phyloP scores from a whole-genome alignment of 2,888 invertebrate genomes.

The Aphodius granarius region DNA sequence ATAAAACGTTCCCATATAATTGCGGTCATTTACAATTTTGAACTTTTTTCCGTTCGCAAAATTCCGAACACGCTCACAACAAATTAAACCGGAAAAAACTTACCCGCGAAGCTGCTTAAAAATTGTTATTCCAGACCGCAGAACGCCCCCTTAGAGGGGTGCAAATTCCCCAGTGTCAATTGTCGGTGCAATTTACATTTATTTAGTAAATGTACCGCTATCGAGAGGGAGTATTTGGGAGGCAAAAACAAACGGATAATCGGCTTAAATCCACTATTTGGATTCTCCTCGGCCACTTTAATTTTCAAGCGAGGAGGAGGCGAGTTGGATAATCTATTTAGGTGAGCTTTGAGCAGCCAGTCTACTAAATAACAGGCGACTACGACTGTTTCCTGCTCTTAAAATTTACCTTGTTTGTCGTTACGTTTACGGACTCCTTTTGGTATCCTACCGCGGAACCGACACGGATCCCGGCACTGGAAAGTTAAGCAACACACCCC shows the following conservation, averaged over 20 bases:
- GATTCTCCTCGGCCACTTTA: constrained; percentile 18
- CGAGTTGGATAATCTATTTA: constrained; percentile 29
- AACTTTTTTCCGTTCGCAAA: not conserved
- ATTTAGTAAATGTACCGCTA: not conserved
- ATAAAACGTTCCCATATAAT: not conserved
- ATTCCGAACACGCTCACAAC: not conserved
- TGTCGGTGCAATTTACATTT: not conserved
- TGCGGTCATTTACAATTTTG: not conserved
- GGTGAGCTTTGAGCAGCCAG: constrained; percentile 20
- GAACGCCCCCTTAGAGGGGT: not conserved
- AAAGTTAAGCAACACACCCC: constrained; percentile 5
- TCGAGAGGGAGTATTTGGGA: not conserved
- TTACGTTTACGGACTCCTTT: constrained; percentile 12
- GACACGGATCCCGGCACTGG: constrained; percentile 20
- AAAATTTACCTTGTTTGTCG: constrained; percentile 24
- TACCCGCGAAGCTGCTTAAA: not conserved
- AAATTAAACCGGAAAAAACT: not conserved
- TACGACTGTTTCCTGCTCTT: constrained; percentile 17
- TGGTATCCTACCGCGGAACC: constrained; percentile 20
- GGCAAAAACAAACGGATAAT: constrained; percentile 9
- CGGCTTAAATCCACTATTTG: constrained; percentile 2
- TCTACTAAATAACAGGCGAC: constrained; percentile 24
- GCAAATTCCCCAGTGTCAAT: not conserved
- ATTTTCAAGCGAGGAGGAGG: constrained; percentile 20
- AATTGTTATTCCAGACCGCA: not conserved